Evolutionary conservation across 2,888 invertebrate genomes (phyloP).

Genomic region (Drosophila nigricruria): DNA sequence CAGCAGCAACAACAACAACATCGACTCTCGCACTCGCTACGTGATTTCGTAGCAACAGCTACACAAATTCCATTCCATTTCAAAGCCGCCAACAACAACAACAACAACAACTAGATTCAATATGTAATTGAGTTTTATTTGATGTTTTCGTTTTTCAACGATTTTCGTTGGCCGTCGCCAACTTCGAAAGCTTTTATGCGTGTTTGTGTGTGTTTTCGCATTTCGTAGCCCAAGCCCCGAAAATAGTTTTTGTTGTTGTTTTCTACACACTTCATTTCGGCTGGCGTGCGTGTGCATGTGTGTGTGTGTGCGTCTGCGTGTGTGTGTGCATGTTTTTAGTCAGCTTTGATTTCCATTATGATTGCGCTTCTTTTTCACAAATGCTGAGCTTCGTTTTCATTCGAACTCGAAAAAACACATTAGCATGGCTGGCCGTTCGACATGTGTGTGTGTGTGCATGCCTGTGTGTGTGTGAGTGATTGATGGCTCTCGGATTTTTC

Average conservation of each 20-base stretch:
- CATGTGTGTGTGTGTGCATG: background rate
- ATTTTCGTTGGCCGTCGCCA: conserved; percentile 57
- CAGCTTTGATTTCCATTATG: conserved; percentile 62
- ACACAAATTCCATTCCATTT: conserved; percentile 63
- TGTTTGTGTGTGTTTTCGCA: conserved; percentile 40
- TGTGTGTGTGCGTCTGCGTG: background rate
- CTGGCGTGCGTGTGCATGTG: conserved; percentile 4
- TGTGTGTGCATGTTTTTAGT: conserved; percentile 16
- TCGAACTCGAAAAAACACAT: conserved; percentile 58
- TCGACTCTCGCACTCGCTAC: conserved; percentile 47
- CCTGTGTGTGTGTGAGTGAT: conserved; percentile 46
- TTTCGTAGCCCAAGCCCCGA: conserved; percentile 32
- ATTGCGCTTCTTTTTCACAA: conserved; percentile 63
- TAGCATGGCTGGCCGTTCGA: conserved; percentile 40
- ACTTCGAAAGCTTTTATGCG: conserved; percentile 57
- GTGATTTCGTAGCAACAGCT: conserved; percentile 62
- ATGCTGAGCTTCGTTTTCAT: conserved; percentile 62
- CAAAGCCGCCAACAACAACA: conserved; percentile 45
- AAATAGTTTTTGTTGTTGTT: conserved; percentile 38
- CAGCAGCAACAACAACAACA: conserved; percentile 12
- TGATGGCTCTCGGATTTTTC: conserved; percentile 61
- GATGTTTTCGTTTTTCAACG: conserved; percentile 61
- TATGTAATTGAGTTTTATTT: conserved; percentile 63
- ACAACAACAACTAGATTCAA: conserved; percentile 47
- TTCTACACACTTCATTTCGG: conserved; percentile 56